phyloP scores from a whole-genome alignment of 2,888 invertebrate genomes.

The Athalia cordata region DNA sequence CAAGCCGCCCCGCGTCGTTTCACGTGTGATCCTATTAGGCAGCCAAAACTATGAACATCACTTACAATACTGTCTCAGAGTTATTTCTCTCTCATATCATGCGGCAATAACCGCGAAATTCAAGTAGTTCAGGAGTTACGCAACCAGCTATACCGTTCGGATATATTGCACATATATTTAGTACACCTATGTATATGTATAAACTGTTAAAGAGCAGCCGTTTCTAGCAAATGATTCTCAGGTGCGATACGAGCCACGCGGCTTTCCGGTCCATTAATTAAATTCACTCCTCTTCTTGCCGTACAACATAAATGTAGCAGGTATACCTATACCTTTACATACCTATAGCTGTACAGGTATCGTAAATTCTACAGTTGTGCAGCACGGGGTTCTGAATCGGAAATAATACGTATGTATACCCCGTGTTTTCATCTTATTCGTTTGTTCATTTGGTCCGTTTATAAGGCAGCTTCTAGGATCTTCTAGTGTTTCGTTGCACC shows the following conservation, averaged over 20 bases:
- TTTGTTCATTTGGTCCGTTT: no score
- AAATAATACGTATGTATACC: no score
- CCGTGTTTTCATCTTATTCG: no score
- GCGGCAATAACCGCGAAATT: neutral
- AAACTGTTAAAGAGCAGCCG: no score
- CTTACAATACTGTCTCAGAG: neutral
- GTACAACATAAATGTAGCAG: slow-evolving; percentile 14
- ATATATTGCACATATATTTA: no score
- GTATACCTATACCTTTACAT: neutral
- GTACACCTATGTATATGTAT: no score
- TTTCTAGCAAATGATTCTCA: neutral
- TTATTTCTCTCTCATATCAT: neutral
- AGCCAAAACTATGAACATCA: neutral
- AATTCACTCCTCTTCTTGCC: slow-evolving; percentile 11
- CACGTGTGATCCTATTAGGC: neutral
- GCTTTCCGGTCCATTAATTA: slow-evolving; percentile 25
- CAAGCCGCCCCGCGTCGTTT: slow-evolving; percentile 12
- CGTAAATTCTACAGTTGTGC: no score
- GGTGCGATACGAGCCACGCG: neutral
- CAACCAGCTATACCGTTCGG: neutral
- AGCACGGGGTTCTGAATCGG: no score
- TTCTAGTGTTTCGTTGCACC: no score
- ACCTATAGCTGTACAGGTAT: no score
- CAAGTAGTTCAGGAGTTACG: neutral
- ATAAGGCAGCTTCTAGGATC: no score